These are phyloP conservation scores for human DNA, from an alignment of 2,113 vertebrate species.

Conservation along the genomic window GRCh38 chr3:98808501-98809000, in stretches of 20 bases:
- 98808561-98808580: neutral
- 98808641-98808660: neutral
- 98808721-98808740: neutral
- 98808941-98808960: neutral
- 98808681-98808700: neutral
- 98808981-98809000: neutral
- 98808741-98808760: neutral
- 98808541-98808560: neutral
- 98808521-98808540: neutral
- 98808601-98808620: neutral
- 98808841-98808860: slow-evolving; percentile 26
- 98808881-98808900: neutral
- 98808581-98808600: neutral
- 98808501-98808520: neutral
- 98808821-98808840: neutral
- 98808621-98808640: neutral
- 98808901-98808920: neutral
- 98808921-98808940: neutral
- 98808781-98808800: neutral
- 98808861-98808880: neutral
- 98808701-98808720: neutral
- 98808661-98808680: neutral
- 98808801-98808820: neutral
- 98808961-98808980: neutral
- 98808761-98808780: neutral